Conservation (phyloP, 2,797 vertebrate genomes). For the Cheirogaleus major region DNA sequence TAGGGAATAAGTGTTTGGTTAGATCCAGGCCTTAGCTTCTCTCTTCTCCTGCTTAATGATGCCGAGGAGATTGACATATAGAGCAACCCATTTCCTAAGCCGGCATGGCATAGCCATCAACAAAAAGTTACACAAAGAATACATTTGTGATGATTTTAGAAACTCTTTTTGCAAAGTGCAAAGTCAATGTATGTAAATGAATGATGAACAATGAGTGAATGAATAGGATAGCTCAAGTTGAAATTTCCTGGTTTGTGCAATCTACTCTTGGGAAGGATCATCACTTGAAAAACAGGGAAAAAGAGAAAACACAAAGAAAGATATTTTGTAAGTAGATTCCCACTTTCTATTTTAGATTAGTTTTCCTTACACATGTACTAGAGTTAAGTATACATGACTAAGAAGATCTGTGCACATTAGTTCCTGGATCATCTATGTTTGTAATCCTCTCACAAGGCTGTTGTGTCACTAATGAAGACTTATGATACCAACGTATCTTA, state of each 20-base stretch:
- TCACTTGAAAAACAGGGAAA: slow-evolving; percentile 82
- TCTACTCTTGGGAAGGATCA: slow-evolving; percentile 88
- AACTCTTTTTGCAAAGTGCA: too few species aligned
- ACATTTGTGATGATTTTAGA: neutral
- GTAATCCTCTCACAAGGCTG: neutral
- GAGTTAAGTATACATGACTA: neutral
- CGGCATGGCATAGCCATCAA: neutral
- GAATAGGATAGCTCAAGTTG: slow-evolving; percentile 83
- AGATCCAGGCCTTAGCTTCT: neutral
- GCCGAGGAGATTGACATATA: neutral
- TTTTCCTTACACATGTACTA: neutral
- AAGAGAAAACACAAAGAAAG: slow-evolving; percentile 55
- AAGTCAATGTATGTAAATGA: neutral
- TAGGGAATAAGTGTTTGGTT: neutral
- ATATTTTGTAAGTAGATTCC: neutral
- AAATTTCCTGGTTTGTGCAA: slow-evolving; percentile 88
- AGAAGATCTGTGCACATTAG: neutral
- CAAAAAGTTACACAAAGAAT: neutral
- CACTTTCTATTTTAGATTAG: slow-evolving; percentile 4
- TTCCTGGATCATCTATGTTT: neutral
- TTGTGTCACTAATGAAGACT: neutral
- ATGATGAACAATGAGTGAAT: neutral
- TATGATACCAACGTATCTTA: neutral
- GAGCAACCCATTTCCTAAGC: neutral
- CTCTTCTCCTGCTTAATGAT: neutral